Conservation (phyloP, 2,113 vertebrate genomes). For the Felis catus region F.catus_Fca126_mat1.0 CM031412.1:45623001-45623500, state of each 20-base stretch:
- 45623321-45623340: neutral
- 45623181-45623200: neutral
- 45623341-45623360: neutral
- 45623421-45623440: neutral
- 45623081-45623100: neutral
- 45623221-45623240: neutral
- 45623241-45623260: neutral
- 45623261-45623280: neutral
- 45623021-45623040: constrained; percentile 10
- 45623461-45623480: neutral
- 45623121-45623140: neutral
- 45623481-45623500: neutral
- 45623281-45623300: neutral
- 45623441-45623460: neutral
- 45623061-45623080: neutral
- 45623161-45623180: neutral
- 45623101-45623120: neutral
- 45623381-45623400: accelerated
- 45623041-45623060: neutral
- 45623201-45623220: neutral
- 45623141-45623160: neutral
- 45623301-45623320: neutral
- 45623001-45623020: constrained; percentile 20
- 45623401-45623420: neutral
- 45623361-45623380: neutral